A percentile compares a stretch with the other conserved stretches of the same genome.
Evolutionary conservation across 2,113 vertebrate genomes (phyloP).

Genomic region (Erinaceus europaeus): DNA sequence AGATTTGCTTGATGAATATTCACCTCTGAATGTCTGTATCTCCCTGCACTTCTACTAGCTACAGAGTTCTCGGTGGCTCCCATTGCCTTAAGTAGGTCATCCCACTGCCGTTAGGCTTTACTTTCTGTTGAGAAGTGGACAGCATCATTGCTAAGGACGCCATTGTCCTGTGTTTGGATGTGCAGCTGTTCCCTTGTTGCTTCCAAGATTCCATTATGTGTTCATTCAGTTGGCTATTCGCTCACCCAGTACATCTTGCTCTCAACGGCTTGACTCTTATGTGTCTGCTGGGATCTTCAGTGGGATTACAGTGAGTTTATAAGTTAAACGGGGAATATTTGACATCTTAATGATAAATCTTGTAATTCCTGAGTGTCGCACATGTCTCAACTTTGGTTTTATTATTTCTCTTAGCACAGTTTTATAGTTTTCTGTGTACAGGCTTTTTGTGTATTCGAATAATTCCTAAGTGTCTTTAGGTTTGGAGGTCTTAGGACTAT

Average conservation of each 20-base stretch:
- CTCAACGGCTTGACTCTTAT: background rate
- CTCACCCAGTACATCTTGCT: background rate
- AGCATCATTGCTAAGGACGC: background rate
- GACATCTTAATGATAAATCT: background rate
- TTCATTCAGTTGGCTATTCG: background rate
- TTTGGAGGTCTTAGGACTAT: no score
- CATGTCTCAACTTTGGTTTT: background rate
- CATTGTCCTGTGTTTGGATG: background rate
- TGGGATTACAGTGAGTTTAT: background rate
- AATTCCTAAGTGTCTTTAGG: background rate
- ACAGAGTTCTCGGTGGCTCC: slow-evolving; percentile 6
- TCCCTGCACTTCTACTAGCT: slow-evolving; percentile 1
- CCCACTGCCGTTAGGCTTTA: background rate
- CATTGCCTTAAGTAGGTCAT: background rate
- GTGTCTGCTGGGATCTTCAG: background rate
- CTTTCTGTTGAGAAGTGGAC: background rate
- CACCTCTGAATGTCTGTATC: background rate
- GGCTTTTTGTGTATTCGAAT: background rate
- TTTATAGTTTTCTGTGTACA: slow-evolving; percentile 1
- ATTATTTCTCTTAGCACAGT: background rate
- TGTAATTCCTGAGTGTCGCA: background rate
- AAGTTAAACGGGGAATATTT: background rate
- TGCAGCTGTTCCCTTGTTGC: background rate
- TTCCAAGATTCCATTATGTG: no score
- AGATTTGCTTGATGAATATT: background rate